Evolutionary conservation across 1,140 invertebrate genomes (phyloP).

Genomic region (Cherax quadricarinatus): DNA sequence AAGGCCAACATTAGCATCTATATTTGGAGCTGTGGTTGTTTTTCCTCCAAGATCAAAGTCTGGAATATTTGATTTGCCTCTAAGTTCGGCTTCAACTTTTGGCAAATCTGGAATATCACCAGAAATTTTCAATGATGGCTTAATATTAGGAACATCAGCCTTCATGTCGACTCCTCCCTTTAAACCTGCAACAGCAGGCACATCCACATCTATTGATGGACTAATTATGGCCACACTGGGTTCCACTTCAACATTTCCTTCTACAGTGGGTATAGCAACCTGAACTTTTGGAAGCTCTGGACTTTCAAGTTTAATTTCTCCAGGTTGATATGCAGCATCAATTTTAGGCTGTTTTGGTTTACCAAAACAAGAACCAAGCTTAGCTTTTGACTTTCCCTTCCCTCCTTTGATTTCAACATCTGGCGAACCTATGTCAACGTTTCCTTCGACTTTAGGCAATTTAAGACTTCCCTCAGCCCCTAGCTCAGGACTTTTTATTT

Average conservation of each 20-base stretch:
- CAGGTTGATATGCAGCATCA: constrained; percentile 22
- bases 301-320: constrained; percentile 13
- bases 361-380: constrained; percentile 61
- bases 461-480: constrained; percentile 1
- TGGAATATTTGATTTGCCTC: constrained; percentile 35
- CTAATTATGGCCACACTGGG: not conserved
- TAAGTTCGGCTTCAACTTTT: constrained; percentile 29
- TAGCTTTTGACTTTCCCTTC: constrained; percentile 28
- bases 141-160: constrained; percentile 14
- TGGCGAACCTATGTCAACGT: constrained; percentile 9
- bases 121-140: constrained; percentile 32
- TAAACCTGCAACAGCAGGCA: constrained; percentile 32
- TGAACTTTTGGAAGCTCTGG: constrained; percentile 32
- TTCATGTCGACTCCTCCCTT: constrained; percentile 4
- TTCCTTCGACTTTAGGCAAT: not conserved
- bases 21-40: not conserved
- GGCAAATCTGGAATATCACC: constrained; percentile 44
- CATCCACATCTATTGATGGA: constrained; percentile 36
- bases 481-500: constrained; percentile 33
- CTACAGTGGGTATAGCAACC: constrained; percentile 15
- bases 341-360: constrained; percentile 45
- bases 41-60: constrained; percentile 33
- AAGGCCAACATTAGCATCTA: constrained; percentile 19
- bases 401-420: constrained; percentile 43
- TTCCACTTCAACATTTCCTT: constrained; percentile 27